Evolutionary conservation across 2,888 invertebrate genomes (phyloP), one percentile per base, ranked within the genome.

Genomic region (Danaus chrysippus): DNA sequence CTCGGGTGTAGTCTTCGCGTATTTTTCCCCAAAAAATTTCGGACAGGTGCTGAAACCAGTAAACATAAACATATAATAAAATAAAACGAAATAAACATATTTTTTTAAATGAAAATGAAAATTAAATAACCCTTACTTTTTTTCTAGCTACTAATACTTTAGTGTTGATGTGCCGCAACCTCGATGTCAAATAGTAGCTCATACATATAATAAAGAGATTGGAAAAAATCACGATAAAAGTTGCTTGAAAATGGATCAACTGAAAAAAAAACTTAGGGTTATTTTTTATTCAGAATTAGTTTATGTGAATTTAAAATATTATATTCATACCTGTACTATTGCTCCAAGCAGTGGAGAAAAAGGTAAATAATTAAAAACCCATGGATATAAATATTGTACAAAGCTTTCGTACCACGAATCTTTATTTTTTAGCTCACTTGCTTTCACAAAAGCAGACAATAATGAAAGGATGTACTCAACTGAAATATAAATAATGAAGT

Each of bases 151-250:
- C 75, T 0, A 82, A 59, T 3, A 91, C 72, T 59, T 84, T 87
- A 56, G 77, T 78, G 66, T 94, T 94, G 1, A 94, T 83, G 72
- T 94, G 93, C 19, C 92, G 87, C 70, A 95, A 92, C 56, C 93
- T 91, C 15, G 93, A 92, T 0, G 94, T 92, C 68, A 95, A 79
- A 34, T 94, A 94, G 70, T 93, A 92, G 75, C 95, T 94, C 66
- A 95, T 88, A 56, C 94, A 86, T 76, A 95, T 95, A 55, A 95
- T 93, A 75, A 95, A 95, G 42, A 95, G 80, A 75, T 95, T 95
- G 66, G 94, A 93, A 71, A 93, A 95, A 73, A 93, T 95, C 95
- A 95, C 95, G 0, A 93, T 91, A 61, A 95, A 94, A 0, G 95
- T 94, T 10, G 93, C 91, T 59, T 94, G 87, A 49, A 94, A 81